A percentile compares a stretch with the other conserved stretches of the same genome.
phyloP scores from a whole-genome alignment of 2,797 vertebrate genomes.

The Chelon labrosus region DNA sequence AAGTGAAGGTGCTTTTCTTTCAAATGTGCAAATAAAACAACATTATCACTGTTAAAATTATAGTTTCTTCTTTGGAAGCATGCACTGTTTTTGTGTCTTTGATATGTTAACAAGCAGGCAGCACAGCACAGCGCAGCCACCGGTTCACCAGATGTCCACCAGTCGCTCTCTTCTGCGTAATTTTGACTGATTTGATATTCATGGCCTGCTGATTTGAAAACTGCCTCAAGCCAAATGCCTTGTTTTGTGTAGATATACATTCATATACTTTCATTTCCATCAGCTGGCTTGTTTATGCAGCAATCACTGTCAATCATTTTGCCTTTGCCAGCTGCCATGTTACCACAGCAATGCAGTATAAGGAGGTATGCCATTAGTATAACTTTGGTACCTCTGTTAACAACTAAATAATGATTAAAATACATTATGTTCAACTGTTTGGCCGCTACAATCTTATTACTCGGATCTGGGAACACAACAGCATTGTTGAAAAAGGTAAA shows the following conservation, averaged over 20 bases:
- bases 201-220: conserved; percentile 72
- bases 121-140: conserved; percentile 38
- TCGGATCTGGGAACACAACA: not conserved
- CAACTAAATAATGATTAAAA: not conserved
- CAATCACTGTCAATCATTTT: conserved; percentile 67
- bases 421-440: not conserved
- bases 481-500: not conserved
- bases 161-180: conserved; percentile 57
- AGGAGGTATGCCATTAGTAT: not conserved
- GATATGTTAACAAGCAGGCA: conserved; percentile 74
- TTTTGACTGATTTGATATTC: conserved; percentile 75
- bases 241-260: conserved; percentile 50
- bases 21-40: conserved; percentile 19
- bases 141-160: conserved; percentile 73
- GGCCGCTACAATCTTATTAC: not conserved
- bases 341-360: conserved; percentile 12
- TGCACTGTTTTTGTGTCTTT: conserved; percentile 49
- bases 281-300: conserved; percentile 49
- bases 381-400: not conserved
- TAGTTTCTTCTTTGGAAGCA: not conserved
- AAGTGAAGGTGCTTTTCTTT: conserved; percentile 35
- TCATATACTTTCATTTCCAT: conserved; percentile 53
- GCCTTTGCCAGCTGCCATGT: conserved; percentile 36
- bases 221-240: conserved; percentile 69
- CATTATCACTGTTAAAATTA: conserved; percentile 5